Percentiles rank a stretch among this genome's conserved stretches.
Conservation (phyloP, 2,113 vertebrate genomes). For the Penelope pileata region DNA sequence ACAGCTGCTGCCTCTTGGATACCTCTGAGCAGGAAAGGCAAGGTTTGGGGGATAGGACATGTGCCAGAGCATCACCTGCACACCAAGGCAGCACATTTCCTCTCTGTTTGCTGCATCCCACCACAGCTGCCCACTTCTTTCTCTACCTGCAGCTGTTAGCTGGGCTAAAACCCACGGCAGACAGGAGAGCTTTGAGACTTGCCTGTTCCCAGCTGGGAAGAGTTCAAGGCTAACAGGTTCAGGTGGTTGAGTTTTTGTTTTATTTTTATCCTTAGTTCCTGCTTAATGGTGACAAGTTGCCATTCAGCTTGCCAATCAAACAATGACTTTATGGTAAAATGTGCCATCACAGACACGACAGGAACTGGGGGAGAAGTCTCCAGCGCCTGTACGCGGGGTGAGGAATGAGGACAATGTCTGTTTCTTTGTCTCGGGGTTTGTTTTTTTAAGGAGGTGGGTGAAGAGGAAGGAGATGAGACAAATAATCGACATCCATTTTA, state of each 20-base stretch:
- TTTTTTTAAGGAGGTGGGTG: neutral
- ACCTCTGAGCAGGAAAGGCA: neutral
- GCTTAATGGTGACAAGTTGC: neutral
- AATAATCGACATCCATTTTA: neutral
- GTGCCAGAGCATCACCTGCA: neutral
- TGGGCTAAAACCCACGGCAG: neutral
- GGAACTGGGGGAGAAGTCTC: neutral
- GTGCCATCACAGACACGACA: rapidly evolving
- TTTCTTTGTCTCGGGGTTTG: neutral
- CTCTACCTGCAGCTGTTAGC: neutral
- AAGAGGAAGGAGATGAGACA: neutral
- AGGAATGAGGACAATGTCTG: rapidly evolving
- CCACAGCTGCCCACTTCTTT: neutral
- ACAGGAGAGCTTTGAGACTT: neutral
- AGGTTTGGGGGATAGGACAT: neutral
- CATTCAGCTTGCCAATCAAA: neutral
- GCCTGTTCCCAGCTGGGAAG: neutral
- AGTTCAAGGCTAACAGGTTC: neutral
- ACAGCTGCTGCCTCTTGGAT: too few species aligned
- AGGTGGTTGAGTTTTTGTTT: too few species aligned
- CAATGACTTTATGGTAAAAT: neutral
- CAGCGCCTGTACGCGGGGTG: neutral
- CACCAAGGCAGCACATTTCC: neutral
- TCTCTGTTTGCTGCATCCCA: neutral
- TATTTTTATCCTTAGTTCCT: neutral